Conservation (phyloP, 2,113 vertebrate species). For the Candoia aspera region DNA sequence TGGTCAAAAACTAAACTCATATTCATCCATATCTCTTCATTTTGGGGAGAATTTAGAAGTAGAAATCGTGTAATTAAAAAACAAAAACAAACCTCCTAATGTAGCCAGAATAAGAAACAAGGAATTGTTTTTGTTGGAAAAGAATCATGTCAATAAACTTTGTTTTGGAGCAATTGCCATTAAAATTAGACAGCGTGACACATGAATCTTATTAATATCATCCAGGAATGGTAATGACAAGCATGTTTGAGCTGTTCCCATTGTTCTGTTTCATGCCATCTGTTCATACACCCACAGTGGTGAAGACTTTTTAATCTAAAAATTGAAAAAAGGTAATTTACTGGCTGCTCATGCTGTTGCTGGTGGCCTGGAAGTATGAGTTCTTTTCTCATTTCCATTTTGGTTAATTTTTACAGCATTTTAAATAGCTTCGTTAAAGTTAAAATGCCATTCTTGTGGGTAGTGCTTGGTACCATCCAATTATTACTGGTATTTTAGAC, state of each 20-base stretch:
- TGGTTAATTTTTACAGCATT: slow-evolving; percentile 15
- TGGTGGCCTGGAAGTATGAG: slow-evolving; percentile 17
- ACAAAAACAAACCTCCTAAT: background rate
- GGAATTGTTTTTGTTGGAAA: background rate
- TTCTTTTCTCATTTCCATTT: background rate
- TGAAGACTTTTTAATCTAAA: slow-evolving; percentile 12
- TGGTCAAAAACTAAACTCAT: background rate
- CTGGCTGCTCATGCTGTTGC: slow-evolving; percentile 25
- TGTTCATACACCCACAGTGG: slow-evolving; percentile 40
- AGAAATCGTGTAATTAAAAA: background rate
- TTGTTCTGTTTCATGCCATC: slow-evolving; percentile 37
- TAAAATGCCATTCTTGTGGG: slow-evolving; percentile 15
- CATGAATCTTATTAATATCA: slow-evolving; percentile 33
- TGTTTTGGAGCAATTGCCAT: slow-evolving; percentile 38
- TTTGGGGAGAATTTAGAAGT: background rate
- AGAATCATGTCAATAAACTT: slow-evolving; percentile 6
- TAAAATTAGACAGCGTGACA: slow-evolving; percentile 24
- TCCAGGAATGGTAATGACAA: slow-evolving; percentile 37
- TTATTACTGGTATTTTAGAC: slow-evolving; percentile 45
- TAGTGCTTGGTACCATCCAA: background rate
- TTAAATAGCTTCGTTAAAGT: slow-evolving; percentile 41
- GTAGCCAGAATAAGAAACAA: background rate
- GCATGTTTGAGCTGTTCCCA: slow-evolving; percentile 35
- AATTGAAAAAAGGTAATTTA: background rate
- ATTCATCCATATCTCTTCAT: background rate